phyloP scores from a whole-genome alignment of 2,113 vertebrate genomes.

The Leptobrachium ailaonicum region DNA sequence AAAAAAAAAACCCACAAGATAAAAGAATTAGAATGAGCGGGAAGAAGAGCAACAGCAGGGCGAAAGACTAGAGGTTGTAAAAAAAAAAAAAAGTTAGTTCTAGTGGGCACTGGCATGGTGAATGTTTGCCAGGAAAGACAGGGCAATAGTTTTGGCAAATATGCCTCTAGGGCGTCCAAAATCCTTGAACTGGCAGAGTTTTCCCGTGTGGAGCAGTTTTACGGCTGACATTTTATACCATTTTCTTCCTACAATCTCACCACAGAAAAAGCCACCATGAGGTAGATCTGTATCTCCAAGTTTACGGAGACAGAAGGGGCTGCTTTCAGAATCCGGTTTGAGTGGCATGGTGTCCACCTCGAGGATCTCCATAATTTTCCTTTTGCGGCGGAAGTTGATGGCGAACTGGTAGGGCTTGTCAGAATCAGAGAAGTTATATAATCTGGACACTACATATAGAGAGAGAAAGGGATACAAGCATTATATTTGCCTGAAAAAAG shows the following conservation, averaged over 20 bases:
- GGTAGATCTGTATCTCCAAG: conserved; percentile 56
- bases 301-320: conserved; percentile 75
- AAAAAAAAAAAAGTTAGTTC: too few species aligned
- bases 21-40: too few species aligned
- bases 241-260: conserved; percentile 54
- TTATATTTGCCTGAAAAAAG: too few species aligned
- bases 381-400: conserved; percentile 75
- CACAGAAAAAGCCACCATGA: conserved; percentile 72
- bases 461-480: neutral
- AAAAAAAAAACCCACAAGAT: too few species aligned
- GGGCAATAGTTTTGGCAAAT: too few species aligned
- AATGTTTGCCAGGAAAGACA: too few species aligned
- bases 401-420: conserved; percentile 81
- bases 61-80: too few species aligned
- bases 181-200: too few species aligned
- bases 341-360: conserved; percentile 63
- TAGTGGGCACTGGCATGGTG: too few species aligned
- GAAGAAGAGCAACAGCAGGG: too few species aligned
- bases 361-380: conserved; percentile 74
- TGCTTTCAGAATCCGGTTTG: conserved; percentile 65
- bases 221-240: conserved; percentile 46
- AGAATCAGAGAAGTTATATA: conserved; percentile 79
- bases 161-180: too few species aligned
- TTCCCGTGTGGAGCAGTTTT: conserved; percentile 45
- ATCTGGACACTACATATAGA: conserved; percentile 28